These are phyloP conservation scores for Sturnira hondurensis DNA, from an alignment of 2,113 vertebrate genomes.

Conservation along the genomic window DNA sequence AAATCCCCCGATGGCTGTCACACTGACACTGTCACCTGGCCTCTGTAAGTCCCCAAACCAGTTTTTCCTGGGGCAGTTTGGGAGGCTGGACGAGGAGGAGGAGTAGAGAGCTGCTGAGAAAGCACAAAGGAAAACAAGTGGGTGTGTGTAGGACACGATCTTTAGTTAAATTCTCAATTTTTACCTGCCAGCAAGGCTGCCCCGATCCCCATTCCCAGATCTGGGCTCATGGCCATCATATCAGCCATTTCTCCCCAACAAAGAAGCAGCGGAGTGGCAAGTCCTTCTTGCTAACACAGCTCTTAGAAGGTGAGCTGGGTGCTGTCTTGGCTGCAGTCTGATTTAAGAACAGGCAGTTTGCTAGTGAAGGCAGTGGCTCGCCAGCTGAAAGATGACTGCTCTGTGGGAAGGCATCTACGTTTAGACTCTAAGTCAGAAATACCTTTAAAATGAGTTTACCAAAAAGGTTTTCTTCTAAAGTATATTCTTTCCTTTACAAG, in stretches of 20 bases:
- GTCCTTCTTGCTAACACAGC: not conserved
- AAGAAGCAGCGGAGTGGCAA: not conserved
- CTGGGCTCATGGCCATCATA: not conserved
- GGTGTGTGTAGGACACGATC: not conserved
- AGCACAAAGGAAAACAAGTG: not conserved
- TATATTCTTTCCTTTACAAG: not conserved
- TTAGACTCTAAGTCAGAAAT: not conserved
- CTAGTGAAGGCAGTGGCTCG: not conserved
- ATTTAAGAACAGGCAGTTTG: not conserved
- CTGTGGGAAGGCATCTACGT: not conserved
- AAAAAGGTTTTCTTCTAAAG: not conserved
- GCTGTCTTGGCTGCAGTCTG: not conserved
- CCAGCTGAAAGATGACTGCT: not conserved
- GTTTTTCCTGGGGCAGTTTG: not conserved
- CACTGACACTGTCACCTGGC: not conserved
- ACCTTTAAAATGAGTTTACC: not conserved
- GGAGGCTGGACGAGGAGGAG: not conserved
- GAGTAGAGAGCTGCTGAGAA: not conserved
- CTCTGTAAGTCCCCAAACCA: not conserved
- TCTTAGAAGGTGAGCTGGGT: not conserved
- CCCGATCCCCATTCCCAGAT: not conserved
- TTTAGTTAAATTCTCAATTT: not conserved
- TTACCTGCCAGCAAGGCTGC: not conserved
- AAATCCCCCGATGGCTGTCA: not conserved
- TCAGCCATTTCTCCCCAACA: not conserved